Evolutionary conservation across 2,113 vertebrate genomes (phyloP).

Genomic region (Willisornis vidua): DNA sequence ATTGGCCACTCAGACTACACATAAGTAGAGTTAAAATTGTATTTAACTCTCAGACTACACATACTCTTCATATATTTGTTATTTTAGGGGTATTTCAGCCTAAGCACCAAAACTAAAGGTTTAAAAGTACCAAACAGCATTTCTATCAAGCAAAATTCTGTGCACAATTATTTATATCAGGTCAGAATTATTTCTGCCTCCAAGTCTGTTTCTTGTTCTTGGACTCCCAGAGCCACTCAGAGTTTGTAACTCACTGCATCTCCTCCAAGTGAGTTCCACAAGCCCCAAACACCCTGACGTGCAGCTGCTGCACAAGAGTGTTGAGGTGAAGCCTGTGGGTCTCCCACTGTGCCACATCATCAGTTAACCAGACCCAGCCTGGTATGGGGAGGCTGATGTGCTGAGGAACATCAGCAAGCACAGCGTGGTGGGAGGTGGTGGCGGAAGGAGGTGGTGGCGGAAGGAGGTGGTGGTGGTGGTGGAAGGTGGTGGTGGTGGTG

Average conservation of each 20-base stretch:
- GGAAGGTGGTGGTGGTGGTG: too few relatives aligned
- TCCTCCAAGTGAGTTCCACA: not conserved
- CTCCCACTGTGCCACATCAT: not conserved
- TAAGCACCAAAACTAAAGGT: not conserved
- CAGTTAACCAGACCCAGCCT: not conserved
- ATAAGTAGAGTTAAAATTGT: too few relatives aligned
- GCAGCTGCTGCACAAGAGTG: not conserved
- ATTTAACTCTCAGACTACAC: not conserved
- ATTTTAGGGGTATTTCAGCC: not conserved
- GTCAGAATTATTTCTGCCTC: not conserved
- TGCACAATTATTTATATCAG: not conserved
- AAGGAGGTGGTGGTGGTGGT: too few relatives aligned
- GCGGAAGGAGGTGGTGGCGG: too few relatives aligned
- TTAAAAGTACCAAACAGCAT: not conserved
- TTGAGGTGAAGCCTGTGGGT: too few relatives aligned
- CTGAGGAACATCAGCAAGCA: not conserved
- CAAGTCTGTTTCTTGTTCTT: not conserved
- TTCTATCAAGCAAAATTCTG: not conserved
- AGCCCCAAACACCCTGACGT: not conserved
- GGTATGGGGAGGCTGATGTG: fast-evolving
- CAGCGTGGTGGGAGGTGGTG: too few relatives aligned
- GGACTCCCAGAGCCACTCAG: not conserved
- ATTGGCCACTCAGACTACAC: not conserved
- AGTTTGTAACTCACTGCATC: not conserved
- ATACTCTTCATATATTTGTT: not conserved